Base-by-base conservation (phyloP, 2,888 invertebrate genomes). In the Aromia moschata region DNA sequence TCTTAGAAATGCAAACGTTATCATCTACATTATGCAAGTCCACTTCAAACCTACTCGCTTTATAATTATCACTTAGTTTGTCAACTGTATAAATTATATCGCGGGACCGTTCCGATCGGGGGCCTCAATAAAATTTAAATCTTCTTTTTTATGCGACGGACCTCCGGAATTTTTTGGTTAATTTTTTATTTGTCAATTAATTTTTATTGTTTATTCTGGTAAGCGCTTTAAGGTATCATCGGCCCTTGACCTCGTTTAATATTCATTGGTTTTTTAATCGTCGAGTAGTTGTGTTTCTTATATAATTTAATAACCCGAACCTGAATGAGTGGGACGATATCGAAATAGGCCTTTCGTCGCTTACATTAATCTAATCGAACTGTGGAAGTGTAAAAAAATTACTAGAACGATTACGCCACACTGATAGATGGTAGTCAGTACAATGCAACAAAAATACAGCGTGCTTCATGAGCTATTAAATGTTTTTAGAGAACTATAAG, bases 61-160 rank as follows among this genome's bases (percentile, higher is more conserved):
- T 74, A 74, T 75, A 74, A 75, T 75, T 74, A 76, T 72, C 74
- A 74, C 72, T 74, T 65, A 69, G 70, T 74, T 73, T 74, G 73
- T 74, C 73, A 74, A 74, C 71, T 62, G 63, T 52, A 62, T 65
- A 65, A 70, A 61, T 67, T 70, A 70, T 67, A 61, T 60, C 60
- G 63, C 60, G 56, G n/a, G 38, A 49, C 20, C 49, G 38, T 49
- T 49, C 49, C 54, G 47, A 53, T 46, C 53, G 30, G 53, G 43
- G 43, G 38, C 33, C 38, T 44, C 53, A 53, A 41, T 53, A 41
- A 43, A 53, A 41, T 9, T 17, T 33, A 14, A 44, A 53, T 43
- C 43, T 43, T 53, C 43, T 44, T 43, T n/a, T 53, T 43, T 53
- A 53, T 53, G 53, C 36, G 43, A 53, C 14, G 30, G 49, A 49